Evolutionary conservation across 1,140 invertebrate species (phyloP).

Genomic region (Nebria ingens): DNA sequence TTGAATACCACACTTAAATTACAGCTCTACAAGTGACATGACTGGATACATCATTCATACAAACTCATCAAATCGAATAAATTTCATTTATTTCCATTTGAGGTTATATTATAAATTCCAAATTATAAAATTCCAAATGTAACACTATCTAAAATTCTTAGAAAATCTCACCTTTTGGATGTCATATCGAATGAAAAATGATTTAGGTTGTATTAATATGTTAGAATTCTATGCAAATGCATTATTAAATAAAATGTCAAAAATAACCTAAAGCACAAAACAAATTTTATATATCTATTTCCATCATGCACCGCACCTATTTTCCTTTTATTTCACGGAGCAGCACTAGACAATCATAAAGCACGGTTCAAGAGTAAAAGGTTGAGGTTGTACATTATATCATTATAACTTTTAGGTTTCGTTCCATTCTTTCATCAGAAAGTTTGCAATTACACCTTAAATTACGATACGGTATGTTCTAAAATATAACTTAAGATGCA

Average conservation of each 20-base stretch:
- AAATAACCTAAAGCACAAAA: background rate
- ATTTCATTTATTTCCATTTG: background rate
- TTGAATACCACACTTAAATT: background rate
- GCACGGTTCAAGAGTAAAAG: too few relatives aligned
- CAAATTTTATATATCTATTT: too few relatives aligned
- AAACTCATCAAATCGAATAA: background rate
- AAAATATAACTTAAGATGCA: too few relatives aligned
- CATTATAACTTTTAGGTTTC: too few relatives aligned
- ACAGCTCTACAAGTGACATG: background rate
- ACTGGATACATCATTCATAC: background rate
- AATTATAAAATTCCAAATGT: background rate
- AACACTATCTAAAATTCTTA: background rate
- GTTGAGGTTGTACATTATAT: too few relatives aligned
- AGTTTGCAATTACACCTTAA: too few relatives aligned
- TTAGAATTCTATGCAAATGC: background rate
- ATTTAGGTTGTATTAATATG: background rate
- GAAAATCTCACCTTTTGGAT: slow-evolving; percentile 1
- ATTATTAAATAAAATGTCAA: slow-evolving; percentile 1
- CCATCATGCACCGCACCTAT: too few relatives aligned
- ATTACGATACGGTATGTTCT: too few relatives aligned
- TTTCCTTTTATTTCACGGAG: too few relatives aligned
- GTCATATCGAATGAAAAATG: background rate
- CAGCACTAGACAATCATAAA: too few relatives aligned
- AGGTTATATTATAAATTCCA: background rate
- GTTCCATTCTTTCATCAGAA: too few relatives aligned